Base-by-base conservation (phyloP, 2,888 invertebrate genomes). In the Plebejus melissa region DNA sequence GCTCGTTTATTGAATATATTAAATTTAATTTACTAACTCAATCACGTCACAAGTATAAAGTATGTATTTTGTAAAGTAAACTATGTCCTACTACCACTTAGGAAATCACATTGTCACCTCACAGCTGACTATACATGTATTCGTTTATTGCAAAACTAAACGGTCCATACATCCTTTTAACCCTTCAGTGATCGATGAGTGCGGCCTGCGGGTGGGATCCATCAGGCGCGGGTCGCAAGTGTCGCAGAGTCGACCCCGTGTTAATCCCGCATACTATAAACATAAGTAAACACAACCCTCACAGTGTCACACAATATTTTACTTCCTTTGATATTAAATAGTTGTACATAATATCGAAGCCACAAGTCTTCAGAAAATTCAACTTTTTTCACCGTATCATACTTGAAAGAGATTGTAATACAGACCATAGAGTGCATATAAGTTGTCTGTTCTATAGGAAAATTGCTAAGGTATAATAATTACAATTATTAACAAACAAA, bases 111-210 rank as follows among this genome's bases (percentile, higher is more conserved):
- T 54, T 11, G 11, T 54, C 16, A 3, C 54, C 54, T 54, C 16
- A 54, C 22, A 22, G 22, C 54, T 13, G 13, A 16, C 54, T 16
- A 4, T 13, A 50, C 50, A 50, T 54, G 4, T 58, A 58, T 22
- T 58, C 16, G 2, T 58, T 58, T 58, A 58, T 58, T n/a, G 22
- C 22, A 22, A 58, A 58, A 6, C 22, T n/a, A 22, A 22, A 22
- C 22, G 22, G 9, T 22, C n/a, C 58, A n/a, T 58, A 28, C 28
- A 60, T 22, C 28, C 11, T 28, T 22, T 22, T 28, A 28, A 9
- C 60, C 28, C 60, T 7, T 28, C 60, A 28, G 60, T 60, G 60
- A 60, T 60, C 60, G 60, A 60, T 60, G 60, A 60, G 28, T 28
- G 28, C 22, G 22, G 22, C 9, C 22, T 2, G 1, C n/a, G n/a